A percentile compares a stretch with the other conserved stretches of the same genome.
Evolutionary conservation across 2,113 vertebrate species (phyloP).

Genomic region (Pycnonotus jocosus): DNA sequence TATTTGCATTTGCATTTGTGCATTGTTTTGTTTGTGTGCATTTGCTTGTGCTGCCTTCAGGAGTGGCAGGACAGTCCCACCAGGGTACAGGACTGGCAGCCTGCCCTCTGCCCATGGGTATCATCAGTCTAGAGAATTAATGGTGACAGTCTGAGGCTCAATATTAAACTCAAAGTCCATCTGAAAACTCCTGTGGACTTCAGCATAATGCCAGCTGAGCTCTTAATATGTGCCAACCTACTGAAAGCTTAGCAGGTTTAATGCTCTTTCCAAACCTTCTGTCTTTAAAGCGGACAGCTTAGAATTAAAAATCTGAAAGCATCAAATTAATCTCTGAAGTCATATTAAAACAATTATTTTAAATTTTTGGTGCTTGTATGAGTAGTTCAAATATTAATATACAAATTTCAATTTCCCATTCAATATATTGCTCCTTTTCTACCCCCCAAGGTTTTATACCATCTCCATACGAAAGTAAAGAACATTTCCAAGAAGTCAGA

Average conservation of each 20-base stretch:
- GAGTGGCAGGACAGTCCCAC: background rate
- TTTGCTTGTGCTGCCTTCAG: background rate
- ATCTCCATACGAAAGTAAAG: conserved; percentile 86
- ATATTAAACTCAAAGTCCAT: background rate
- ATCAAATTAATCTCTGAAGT: background rate
- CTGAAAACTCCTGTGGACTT: background rate
- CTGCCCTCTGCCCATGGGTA: background rate
- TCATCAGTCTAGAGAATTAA: background rate
- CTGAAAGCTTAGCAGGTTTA: background rate
- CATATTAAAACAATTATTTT: background rate
- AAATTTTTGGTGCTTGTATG: background rate
- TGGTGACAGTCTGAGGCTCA: background rate
- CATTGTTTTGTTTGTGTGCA: too few species aligned
- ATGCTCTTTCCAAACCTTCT: background rate
- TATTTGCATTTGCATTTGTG: too few species aligned
- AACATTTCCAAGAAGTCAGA: conserved; percentile 85
- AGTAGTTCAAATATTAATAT: background rate
- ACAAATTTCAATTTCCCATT: background rate
- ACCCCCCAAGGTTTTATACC: conserved; percentile 72
- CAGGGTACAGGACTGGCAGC: background rate
- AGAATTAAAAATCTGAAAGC: background rate
- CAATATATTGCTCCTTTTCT: background rate
- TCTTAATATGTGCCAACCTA: background rate
- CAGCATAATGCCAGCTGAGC: background rate
- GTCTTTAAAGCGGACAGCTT: background rate